Base-by-base conservation (phyloP, 1,140 invertebrate genomes). In the Drosophila kohkoa region DNA sequence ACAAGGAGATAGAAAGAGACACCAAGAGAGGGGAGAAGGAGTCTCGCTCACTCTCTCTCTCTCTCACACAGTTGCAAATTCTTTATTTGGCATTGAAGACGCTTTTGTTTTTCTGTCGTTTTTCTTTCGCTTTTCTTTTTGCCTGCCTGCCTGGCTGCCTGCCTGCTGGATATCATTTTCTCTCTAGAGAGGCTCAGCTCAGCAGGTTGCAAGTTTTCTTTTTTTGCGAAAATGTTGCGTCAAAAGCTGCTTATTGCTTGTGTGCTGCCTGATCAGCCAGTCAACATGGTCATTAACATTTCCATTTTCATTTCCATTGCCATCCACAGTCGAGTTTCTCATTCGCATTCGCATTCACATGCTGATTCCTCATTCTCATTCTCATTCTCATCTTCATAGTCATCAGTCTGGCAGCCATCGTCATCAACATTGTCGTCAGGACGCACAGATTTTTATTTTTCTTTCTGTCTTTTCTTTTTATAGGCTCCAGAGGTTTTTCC, bases 341-440 rank as follows among this genome's bases (percentile, higher is more conserved):
- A 13, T n/a, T 25, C 25, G 30, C 65, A 51, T n/a, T 49, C 20
- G 1, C 57, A 59, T 63, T 30, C 58, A 3, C 52, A 67, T 7
- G 25, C 30, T 4, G 28, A 57, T 60, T 68, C 38, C 20, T 25
- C 20, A 67, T 7, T 38, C 30, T 4, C 41, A 57, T 59, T 68
- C 38, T 13, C 64, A 66, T 46, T 16, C 51, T 35, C 32, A 66
- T 75, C 58, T 58, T 58, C 67, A 75, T 64, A 28, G 59, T 35
- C 52, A 71, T 64, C 59, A 30, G 58, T 71, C 58, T 63, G 59
- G 59, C 52, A 51, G 51, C 30, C 67, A 71, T 71, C 54, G 59
- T 59, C 73, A 64, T 76, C 68, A 76, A 72, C 74, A 66, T 72
- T 72, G 74, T 72, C 68, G 62, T 76, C 68, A 76, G 59, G 28